These are phyloP conservation scores for Thomomys bottae DNA, from an alignment of 2,113 vertebrate species.

Conservation along the genomic window DNA sequence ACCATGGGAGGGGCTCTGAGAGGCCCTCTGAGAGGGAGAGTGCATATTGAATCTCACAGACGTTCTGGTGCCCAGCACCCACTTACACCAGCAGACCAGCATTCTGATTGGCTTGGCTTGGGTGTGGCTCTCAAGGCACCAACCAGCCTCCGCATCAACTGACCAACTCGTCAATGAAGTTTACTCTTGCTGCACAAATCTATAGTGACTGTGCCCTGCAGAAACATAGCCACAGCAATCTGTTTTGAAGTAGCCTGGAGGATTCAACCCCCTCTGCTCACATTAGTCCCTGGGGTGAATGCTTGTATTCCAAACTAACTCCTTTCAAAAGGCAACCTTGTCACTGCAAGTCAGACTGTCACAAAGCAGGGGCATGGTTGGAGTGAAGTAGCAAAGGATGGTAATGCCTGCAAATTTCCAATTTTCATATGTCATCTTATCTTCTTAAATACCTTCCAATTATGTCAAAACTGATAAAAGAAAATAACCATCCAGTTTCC, in stretches of 20 bases:
- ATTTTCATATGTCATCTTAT: background rate
- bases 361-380: background rate
- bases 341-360: background rate
- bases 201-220: fast-evolving
- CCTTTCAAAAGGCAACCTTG: background rate
- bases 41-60: background rate
- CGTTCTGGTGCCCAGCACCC: background rate
- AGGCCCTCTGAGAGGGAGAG: conserved; percentile 56
- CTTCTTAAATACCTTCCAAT: background rate
- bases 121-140: fast-evolving
- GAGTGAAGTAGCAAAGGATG: background rate
- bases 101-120: background rate
- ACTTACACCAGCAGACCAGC: no score
- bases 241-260: background rate
- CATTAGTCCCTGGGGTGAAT: background rate
- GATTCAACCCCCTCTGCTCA: no score
- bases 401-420: no score
- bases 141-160: fast-evolving
- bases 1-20: background rate
- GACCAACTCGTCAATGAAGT: background rate
- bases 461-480: background rate
- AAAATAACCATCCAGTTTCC: background rate
- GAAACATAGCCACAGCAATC: background rate
- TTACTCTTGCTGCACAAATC: background rate
- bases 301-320: background rate